phyloP scores from a whole-genome alignment of 2,888 invertebrate genomes.

The Diplolepis rosae region DNA sequence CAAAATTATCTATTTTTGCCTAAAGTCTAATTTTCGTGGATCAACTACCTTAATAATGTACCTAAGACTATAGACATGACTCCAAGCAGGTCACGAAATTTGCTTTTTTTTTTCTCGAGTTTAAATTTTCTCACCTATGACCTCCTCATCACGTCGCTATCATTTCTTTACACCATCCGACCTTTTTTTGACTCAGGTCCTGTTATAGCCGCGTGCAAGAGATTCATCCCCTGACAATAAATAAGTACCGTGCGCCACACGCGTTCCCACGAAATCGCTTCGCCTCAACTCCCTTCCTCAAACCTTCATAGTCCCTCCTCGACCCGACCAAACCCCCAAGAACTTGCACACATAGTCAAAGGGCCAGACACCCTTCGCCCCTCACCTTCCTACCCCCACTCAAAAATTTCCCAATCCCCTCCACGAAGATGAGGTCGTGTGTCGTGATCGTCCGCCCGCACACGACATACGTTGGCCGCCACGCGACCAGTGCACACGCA shows the following conservation, averaged over 20 bases:
- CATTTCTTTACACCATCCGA: slow-evolving; percentile 33
- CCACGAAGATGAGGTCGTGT: slow-evolving; percentile 64
- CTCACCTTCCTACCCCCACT: slow-evolving; percentile 42
- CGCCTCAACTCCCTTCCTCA: slow-evolving; percentile 42
- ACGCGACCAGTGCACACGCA: slow-evolving; percentile 73
- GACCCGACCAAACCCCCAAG: slow-evolving; percentile 32
- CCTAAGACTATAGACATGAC: background rate
- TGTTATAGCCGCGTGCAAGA: slow-evolving; percentile 57
- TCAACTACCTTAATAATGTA: no score
- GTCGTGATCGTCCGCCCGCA: slow-evolving; percentile 70
- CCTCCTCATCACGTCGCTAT: slow-evolving; percentile 20
- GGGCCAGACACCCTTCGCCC: slow-evolving; percentile 27
- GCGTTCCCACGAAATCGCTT: slow-evolving; percentile 71
- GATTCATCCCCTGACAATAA: slow-evolving; percentile 52
- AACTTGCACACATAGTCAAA: slow-evolving; percentile 32
- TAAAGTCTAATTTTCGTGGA: no score
- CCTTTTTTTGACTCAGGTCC: slow-evolving; percentile 37
- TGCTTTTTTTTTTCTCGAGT: background rate
- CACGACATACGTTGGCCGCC: slow-evolving; percentile 74
- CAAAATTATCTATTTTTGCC: no score
- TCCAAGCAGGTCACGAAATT: slow-evolving; percentile 12
- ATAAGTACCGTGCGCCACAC: slow-evolving; percentile 58
- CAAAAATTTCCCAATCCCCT: slow-evolving; percentile 52
- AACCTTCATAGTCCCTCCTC: slow-evolving; percentile 42
- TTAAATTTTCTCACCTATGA: slow-evolving; percentile 28